Evolutionary conservation across 2,797 vertebrate genomes (phyloP).

Genomic region (Coreius guichenoti): DNA sequence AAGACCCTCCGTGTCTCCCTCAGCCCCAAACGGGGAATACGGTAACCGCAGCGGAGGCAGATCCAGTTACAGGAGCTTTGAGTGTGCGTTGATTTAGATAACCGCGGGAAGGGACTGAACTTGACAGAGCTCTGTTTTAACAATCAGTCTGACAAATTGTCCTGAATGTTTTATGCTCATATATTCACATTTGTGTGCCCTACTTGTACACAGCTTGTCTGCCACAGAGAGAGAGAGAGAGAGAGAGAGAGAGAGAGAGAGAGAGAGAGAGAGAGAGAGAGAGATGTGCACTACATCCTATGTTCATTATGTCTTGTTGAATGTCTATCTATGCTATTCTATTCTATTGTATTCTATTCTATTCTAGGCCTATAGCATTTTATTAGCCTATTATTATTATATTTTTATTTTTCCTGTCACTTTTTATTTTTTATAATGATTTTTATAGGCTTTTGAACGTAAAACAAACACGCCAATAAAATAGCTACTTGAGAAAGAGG

Average conservation of each 20-base stretch:
- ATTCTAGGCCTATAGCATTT: background rate
- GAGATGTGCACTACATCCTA: background rate
- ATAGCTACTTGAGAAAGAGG: background rate
- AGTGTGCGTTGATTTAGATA: constrained; percentile 13
- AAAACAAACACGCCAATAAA: background rate
- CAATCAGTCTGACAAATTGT: background rate
- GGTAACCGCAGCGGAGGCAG: background rate
- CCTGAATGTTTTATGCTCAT: background rate
- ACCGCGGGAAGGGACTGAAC: constrained; percentile 60
- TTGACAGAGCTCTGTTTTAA: constrained; percentile 58
- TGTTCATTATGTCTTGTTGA: background rate
- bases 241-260: too few relatives aligned
- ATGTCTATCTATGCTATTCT: background rate
- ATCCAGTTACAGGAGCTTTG: constrained; percentile 35
- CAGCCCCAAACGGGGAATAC: constrained; percentile 3
- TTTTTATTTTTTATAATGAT: background rate
- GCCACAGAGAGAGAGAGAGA: background rate
- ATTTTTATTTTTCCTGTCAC: background rate
- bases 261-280: too few relatives aligned
- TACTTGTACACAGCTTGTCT: background rate
- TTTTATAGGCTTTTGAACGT: too few relatives aligned
- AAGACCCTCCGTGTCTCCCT: constrained; percentile 20
- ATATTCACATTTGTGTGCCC: constrained; percentile 1
- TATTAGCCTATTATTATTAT: background rate
- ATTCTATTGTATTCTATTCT: background rate